These are phyloP conservation scores for Discoglossus pictus DNA, from an alignment of 2,797 vertebrate genomes.

Conservation along the genomic window DNA sequence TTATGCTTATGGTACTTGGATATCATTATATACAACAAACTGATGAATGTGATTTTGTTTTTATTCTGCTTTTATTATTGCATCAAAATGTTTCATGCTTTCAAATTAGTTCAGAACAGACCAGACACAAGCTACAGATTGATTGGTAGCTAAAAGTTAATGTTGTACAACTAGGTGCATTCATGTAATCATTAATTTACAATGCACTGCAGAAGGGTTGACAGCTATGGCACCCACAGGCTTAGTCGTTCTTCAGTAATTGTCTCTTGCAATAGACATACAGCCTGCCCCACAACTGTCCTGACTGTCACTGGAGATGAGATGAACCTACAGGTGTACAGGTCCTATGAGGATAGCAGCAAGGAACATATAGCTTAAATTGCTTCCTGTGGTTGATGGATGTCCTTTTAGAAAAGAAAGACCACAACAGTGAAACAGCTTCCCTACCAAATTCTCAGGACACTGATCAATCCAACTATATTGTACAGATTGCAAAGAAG, in stretches of 20 bases:
- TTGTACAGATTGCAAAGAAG: constrained; percentile 51
- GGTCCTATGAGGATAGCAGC: constrained; percentile 53
- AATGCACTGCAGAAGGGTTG: constrained; percentile 55
- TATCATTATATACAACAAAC: no score
- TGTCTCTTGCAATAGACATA: constrained; percentile 54
- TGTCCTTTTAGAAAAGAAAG: constrained; percentile 52
- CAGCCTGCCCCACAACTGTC: constrained; percentile 55
- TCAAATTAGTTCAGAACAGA: no score
- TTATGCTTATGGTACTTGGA: no score
- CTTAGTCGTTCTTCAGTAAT: constrained; percentile 57
- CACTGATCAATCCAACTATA: constrained; percentile 21
- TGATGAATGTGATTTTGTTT: no score
- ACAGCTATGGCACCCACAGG: constrained; percentile 56
- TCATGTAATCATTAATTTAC: constrained; percentile 67
- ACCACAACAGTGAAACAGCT: constrained; percentile 16
- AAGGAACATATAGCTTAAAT: constrained; percentile 53
- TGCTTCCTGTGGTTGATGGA: constrained; percentile 50
- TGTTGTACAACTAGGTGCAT: constrained; percentile 56
- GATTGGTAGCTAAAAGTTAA: constrained; percentile 48
- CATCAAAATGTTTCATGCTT: no score
- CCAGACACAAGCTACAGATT: constrained; percentile 29
- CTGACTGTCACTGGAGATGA: constrained; percentile 49
- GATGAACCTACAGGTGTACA: constrained; percentile 46
- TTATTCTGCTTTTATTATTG: no score
- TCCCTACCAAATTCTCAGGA: constrained; percentile 21